These are phyloP conservation scores for Dendrophyllia cribrosa DNA, from an alignment of 64 coral and sea anemone genomes.

Conservation along the genomic window DNA sequence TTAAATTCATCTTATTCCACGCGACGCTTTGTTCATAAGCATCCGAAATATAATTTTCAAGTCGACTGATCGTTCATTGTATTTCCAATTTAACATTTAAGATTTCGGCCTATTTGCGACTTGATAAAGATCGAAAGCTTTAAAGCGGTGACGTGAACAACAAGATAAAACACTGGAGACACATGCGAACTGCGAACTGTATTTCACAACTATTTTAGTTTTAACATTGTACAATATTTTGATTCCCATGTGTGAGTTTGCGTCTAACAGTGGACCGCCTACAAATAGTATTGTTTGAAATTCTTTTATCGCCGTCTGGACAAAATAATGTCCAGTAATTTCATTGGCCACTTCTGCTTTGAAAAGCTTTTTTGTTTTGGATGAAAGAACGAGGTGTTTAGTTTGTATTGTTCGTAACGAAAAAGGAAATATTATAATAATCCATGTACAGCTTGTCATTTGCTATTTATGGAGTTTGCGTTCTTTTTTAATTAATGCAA, in stretches of 20 bases:
- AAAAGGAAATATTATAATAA: constrained; percentile 13
- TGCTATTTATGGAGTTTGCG: constrained; percentile 7
- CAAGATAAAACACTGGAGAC: neutral
- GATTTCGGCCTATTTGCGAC: neutral
- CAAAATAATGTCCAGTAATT: neutral
- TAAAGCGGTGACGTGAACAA: neutral
- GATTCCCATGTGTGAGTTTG: neutral
- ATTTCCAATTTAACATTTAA: neutral
- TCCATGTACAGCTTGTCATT: neutral
- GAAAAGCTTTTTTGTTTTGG: neutral
- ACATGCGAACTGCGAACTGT: neutral
- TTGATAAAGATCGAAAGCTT: neutral
- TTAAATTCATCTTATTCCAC: too few relatives aligned
- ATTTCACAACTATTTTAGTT: neutral
- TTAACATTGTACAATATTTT: neutral
- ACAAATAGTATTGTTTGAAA: constrained; percentile 15
- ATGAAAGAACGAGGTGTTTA: neutral
- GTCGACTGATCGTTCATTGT: neutral
- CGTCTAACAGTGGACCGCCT: neutral
- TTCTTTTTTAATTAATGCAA: constrained; percentile 46
- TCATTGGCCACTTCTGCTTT: neutral
- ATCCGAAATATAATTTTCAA: neutral
- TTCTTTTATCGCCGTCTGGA: neutral
- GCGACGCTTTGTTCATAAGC: neutral
- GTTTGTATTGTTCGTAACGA: neutral